Evolutionary conservation across 2,888 invertebrate species (phyloP), one percentile per base, ranked within the genome.

Genomic region (Stenodema calcarata): DNA sequence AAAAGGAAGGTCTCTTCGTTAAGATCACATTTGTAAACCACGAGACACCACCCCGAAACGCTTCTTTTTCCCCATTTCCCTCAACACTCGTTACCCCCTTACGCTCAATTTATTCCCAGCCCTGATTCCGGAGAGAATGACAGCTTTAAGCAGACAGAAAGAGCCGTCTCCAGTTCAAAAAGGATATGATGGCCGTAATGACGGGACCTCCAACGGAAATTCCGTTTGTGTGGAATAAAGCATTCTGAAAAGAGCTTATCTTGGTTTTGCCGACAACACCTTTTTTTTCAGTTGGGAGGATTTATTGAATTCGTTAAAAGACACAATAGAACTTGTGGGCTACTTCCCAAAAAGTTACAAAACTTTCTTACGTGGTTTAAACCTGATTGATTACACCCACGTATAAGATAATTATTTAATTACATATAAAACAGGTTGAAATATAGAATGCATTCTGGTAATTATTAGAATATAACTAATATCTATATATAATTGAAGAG

Each of bases 1-100:
- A 84, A 84, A 73, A 44, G 75, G 73, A 73, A 27, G 75, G 50
- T 23, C 75, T 75, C 84, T 73, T 73, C 73, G 84, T 84, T 84
- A 42, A 54, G 84, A 84, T 84, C 84, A 84, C 84, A 84, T 84
- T 84, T 84, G 84, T 84, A 84, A 84, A 84, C 70, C 84, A 44
- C 41, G 44, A 84, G 84, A 44, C 84, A 54, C 80, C 42, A 50
- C 81, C 81, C 47, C 35, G 27, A 42, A 44, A 27, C 62, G 16
- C 75, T 23, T 73, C 50, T 84, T 73, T 84, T 73, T 47, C 44
- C 27, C 75, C 84, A n/a, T 73, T 73, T 84, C 84, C 84, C 44
- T 73, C 47, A 44, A 27, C 54, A 28, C 84, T 82, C 82, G 80
- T 80, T 80, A 80, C 80, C 80, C 35, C 50, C 47, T 50, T 35